phyloP scores from a whole-genome alignment of 2,888 invertebrate species.

The Eupeodes latifasciatus region DNA sequence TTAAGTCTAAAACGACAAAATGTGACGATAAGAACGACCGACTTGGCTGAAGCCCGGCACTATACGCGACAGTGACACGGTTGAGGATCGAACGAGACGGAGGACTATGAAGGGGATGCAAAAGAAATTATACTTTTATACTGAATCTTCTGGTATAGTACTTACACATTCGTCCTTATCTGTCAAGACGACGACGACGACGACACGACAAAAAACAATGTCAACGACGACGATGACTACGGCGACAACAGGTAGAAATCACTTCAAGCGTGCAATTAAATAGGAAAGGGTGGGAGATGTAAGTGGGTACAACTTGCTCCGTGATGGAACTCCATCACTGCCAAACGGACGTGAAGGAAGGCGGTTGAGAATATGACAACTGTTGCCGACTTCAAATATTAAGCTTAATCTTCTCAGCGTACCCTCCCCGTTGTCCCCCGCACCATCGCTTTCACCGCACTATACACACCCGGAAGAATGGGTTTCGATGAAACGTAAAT shows the following conservation, averaged over 20 bases:
- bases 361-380: constrained; percentile 74
- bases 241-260: constrained; percentile 30
- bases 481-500: constrained; percentile 42
- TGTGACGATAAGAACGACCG: constrained; percentile 26
- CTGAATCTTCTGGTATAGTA: not conserved
- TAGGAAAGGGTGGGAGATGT: not conserved
- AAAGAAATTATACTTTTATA: constrained; percentile 10
- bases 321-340: constrained; percentile 45
- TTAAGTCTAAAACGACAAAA: constrained; percentile 66
- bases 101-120: not conserved
- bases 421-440: not conserved
- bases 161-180: constrained; percentile 50
- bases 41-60: not conserved
- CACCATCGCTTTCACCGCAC: not conserved
- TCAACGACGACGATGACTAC: constrained; percentile 6
- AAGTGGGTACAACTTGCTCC: constrained; percentile 40
- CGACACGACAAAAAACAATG: constrained; percentile 44
- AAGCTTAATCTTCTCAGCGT: constrained; percentile 68
- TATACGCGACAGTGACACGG: not conserved
- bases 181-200: constrained; percentile 53
- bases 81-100: not conserved
- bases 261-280: constrained; percentile 52
- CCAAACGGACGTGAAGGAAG: constrained; percentile 47
- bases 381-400: constrained; percentile 75
- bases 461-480: constrained; percentile 35